Evolutionary conservation across 2,888 invertebrate genomes (phyloP), one percentile per base, ranked within the genome.

Genomic region (Pegoplata infirma): DNA sequence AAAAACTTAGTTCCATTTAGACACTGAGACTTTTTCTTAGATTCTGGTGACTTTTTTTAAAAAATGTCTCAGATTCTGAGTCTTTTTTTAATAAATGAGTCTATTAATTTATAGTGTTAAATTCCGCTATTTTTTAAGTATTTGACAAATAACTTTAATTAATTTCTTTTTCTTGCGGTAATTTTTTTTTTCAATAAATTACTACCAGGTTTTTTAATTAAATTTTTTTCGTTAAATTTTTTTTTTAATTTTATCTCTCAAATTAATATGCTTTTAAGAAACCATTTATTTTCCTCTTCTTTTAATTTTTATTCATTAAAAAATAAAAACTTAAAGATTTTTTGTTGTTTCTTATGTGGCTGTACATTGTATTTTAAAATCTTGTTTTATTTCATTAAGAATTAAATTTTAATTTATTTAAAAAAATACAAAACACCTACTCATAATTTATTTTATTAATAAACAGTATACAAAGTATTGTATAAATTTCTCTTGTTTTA

Each of bases 361-460:
- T n/a, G n/a, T n/a, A n/a, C n/a, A n/a, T 40, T 40, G 36, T 12
- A 3, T 40, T 40, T 40, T n/a, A n/a, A 12, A 40, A 40, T 40
- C n/a, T 40, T n/a, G 2, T 40, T 40, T 40, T n/a, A 40, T 40
- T 40, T 40, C n/a, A 40, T 40, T 40, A n/a, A 1, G 12, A 40
- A n/a, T 40, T 23, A 40, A 64, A 49, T 47, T 56, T 58, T 44
- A 44, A 59, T 46, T 44, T 59, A 59, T 49, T 49, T 19, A 36
- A 63, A 36, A 55, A 17, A 55, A 10, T 17, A 55, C 55, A 55
- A 7, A 46, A 56, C 67, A 56, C 67, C 67, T 56, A 67, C 67
- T 12, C 51, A 32, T n/a, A 51, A 23, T 21, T 32, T 40, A 36
- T 36, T 3, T 40, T 40, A n/a, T 36, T 4, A 7, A 28, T 28